phyloP scores from a whole-genome alignment of 2,888 invertebrate genomes.

The Lochmaea crataegi region DNA sequence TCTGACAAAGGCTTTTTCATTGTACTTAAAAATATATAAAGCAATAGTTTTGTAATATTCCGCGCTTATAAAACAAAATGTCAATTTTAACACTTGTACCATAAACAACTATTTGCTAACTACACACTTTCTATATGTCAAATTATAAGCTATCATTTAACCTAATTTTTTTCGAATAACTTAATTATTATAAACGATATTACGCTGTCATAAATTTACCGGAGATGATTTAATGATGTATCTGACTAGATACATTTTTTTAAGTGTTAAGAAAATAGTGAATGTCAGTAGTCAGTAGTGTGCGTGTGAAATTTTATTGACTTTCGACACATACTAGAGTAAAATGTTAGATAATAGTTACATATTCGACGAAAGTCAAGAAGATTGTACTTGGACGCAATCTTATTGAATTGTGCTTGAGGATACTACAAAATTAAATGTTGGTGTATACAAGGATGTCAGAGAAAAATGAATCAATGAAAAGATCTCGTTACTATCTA shows the following conservation, averaged over 20 bases:
- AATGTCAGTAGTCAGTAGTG: background rate
- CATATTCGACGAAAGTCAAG: background rate
- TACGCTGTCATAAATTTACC: background rate
- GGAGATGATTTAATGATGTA: no score
- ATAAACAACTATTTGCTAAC: background rate
- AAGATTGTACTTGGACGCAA: background rate
- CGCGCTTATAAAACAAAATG: background rate
- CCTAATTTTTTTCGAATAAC: background rate
- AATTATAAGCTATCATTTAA: background rate
- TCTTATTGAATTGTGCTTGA: background rate
- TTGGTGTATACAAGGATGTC: no score
- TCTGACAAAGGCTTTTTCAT: no score
- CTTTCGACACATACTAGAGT: background rate
- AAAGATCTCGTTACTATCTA: no score
- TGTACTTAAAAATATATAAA: no score
- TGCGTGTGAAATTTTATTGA: background rate
- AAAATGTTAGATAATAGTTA: background rate
- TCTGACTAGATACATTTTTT: no score
- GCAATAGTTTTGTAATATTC: background rate
- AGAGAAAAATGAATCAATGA: no score
- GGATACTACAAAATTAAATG: background rate
- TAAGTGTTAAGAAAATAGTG: background rate
- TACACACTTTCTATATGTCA: background rate
- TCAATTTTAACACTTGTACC: background rate
- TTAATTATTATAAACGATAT: background rate